Percentiles rank a stretch among this genome's conserved stretches.
Evolutionary conservation across 2,888 invertebrate species (phyloP).

Genomic region (Brachylomia viminalis): DNA sequence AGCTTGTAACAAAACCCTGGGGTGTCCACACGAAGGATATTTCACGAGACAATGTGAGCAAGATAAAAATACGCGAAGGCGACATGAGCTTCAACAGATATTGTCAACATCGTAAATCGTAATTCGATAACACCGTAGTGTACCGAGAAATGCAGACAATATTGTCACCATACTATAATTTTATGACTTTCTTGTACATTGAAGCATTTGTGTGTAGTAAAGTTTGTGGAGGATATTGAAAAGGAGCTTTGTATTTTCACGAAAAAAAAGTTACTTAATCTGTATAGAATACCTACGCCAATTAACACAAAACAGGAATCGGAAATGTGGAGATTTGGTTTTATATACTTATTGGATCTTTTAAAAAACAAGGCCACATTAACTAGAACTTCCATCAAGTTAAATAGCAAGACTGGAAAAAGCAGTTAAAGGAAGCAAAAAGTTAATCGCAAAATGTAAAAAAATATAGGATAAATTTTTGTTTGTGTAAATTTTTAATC

Average conservation of each 20-base stretch:
- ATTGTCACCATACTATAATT: constrained; percentile 75
- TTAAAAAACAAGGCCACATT: background rate
- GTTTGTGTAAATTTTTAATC: too few relatives aligned
- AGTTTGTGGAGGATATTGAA: background rate
- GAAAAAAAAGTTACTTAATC: background rate
- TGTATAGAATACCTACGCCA: too few relatives aligned
- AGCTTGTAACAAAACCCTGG: constrained; percentile 60
- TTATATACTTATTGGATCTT: background rate
- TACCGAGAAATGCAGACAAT: constrained; percentile 62
- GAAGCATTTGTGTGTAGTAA: background rate
- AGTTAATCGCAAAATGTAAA: background rate
- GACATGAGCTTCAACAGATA: constrained; percentile 85
- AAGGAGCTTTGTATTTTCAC: constrained; percentile 24
- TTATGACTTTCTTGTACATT: constrained; percentile 42
- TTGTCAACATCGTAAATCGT: constrained; percentile 84
- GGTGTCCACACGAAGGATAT: constrained; percentile 66
- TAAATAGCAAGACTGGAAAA: background rate
- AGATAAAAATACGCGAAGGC: constrained; percentile 78
- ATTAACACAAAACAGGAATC: background rate
- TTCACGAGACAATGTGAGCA: constrained; percentile 78
- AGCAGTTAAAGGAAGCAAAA: background rate
- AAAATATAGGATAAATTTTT: too few relatives aligned
- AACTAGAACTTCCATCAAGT: background rate
- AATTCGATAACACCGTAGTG: constrained; percentile 84
- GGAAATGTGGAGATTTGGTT: too few relatives aligned